Evolutionary conservation across 1,140 invertebrate genomes (phyloP).

Genomic region (Luehdorfia chinensis): DNA sequence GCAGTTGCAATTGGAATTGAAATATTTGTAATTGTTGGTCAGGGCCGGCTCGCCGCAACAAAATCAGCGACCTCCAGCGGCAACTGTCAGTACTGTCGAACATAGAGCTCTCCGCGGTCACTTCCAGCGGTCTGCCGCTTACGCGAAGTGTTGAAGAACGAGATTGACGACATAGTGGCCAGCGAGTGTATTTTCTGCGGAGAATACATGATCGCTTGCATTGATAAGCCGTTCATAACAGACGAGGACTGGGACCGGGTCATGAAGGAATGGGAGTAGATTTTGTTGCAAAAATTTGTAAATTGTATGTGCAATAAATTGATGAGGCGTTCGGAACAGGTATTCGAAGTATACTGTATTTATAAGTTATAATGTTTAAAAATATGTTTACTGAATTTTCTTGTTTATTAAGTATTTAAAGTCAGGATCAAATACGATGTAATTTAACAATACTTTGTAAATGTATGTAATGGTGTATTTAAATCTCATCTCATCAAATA

Average conservation of each 20-base stretch:
- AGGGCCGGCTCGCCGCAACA: conserved; percentile 79
- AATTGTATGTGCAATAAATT: too few species aligned
- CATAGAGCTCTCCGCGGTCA: conserved; percentile 77
- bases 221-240: conserved; percentile 91
- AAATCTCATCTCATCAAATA: too few species aligned
- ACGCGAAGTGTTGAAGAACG: conserved; percentile 85
- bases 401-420: too few species aligned
- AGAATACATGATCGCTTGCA: conserved; percentile 92
- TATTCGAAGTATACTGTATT: too few species aligned
- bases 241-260: conserved; percentile 89
- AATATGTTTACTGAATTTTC: too few species aligned
- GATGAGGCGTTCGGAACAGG: too few species aligned
- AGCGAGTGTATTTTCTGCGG: conserved; percentile 96
- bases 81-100: conserved; percentile 78
- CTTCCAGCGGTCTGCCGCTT: conserved; percentile 79
- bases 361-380: too few species aligned
- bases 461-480: too few species aligned
- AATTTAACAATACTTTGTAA: too few species aligned
- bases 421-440: too few species aligned
- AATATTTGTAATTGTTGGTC: conserved; percentile 34
- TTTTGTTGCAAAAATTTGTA: too few species aligned
- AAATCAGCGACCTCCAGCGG: conserved; percentile 80
- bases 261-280: conserved; percentile 89
- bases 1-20: too few species aligned
- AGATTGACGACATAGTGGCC: conserved; percentile 94